Evolutionary conservation across 2,113 vertebrate species (phyloP), one percentile per base, ranked within the genome.

Genomic region (Semicossyphus pulcher): DNA sequence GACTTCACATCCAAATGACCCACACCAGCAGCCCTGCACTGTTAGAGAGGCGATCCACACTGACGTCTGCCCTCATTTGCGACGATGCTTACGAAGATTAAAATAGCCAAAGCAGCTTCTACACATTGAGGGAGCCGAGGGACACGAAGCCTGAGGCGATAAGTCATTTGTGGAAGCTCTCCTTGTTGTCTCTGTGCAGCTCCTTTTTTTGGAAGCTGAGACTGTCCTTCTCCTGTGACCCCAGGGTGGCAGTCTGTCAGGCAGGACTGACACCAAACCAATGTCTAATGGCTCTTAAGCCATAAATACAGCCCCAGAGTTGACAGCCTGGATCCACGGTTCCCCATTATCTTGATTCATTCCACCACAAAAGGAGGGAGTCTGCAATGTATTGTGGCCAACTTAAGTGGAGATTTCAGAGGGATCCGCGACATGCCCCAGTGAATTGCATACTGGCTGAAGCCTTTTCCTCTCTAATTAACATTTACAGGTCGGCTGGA

Each of bases 11-110:
- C 81, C 72, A 80, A 86, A 88, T 83, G 85, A 87, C 85, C 89
- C 86, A 68, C 67, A 86, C 87, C 78, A 80, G 62, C 83, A 85
- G 87, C 74, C 51, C 66, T 72, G 72, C 72, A 52, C 73, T 66
- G 84, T 84, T 83, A 56, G 58, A 71, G 78, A 85, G 61, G 74
- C 86, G 71, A 86, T 86, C 71, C 79, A 65, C 86, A 74, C 64
- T 88, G 85, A 91, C 47, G 78, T 76, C 81, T 87, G 91, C 70
- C 88, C 86, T 86, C 88, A 81, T 91, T 88, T 85, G 89, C 74
- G 65, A 76, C 78, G 76, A 73, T 72, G 82, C 83, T 87, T 82
- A 82, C 41, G 0, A 18, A 83, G 88, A 86, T 85, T 85, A 83
- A 89, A 89, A 87, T 75, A 87, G 78, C 76, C 75, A 37, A 44